Evolutionary conservation across 1,140 invertebrate species (phyloP).

Genomic region (Dinothrombium tinctorium): DNA sequence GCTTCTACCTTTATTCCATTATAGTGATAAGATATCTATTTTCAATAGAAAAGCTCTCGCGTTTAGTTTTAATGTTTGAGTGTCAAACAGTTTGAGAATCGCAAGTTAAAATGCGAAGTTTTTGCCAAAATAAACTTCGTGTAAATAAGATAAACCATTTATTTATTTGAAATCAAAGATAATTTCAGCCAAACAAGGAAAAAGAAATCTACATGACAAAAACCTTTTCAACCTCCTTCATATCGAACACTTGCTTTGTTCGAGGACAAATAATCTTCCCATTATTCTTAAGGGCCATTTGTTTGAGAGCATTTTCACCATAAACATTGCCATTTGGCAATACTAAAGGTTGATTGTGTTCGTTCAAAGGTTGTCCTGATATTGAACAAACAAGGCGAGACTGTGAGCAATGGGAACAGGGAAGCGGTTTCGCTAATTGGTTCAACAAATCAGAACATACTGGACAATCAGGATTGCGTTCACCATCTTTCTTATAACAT

Average conservation of each 20-base stretch:
- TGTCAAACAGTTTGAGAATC: too few species aligned
- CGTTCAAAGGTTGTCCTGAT: slow-evolving; percentile 74
- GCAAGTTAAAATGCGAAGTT: too few species aligned
- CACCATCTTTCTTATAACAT: slow-evolving; percentile 23
- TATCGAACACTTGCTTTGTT: slow-evolving; percentile 63
- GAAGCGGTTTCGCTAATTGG: slow-evolving; percentile 54
- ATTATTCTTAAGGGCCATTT: slow-evolving; percentile 66
- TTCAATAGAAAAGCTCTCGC: too few species aligned
- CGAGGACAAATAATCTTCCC: slow-evolving; percentile 71
- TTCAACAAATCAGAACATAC: slow-evolving; percentile 74
- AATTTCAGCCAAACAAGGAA: too few species aligned
- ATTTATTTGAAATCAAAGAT: too few species aligned
- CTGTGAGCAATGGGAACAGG: slow-evolving; percentile 87
- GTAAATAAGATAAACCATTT: too few species aligned
- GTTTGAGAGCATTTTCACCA: slow-evolving; percentile 65
- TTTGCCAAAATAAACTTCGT: too few species aligned
- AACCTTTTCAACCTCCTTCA: slow-evolving; percentile 77
- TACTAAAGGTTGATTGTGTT: slow-evolving; percentile 93
- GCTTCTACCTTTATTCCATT: too few species aligned
- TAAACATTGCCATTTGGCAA: slow-evolving; percentile 93
- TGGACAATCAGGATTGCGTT: slow-evolving; percentile 61
- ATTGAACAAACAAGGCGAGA: slow-evolving; percentile 75
- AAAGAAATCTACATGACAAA: slow-evolving; percentile 93
- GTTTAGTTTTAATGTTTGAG: too few species aligned
- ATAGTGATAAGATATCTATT: too few species aligned